A percentile compares a stretch with the other conserved stretches of the same genome.
phyloP scores from a whole-genome alignment of 1,140 invertebrate species.

The Cardiocondyla obscurior region DNA sequence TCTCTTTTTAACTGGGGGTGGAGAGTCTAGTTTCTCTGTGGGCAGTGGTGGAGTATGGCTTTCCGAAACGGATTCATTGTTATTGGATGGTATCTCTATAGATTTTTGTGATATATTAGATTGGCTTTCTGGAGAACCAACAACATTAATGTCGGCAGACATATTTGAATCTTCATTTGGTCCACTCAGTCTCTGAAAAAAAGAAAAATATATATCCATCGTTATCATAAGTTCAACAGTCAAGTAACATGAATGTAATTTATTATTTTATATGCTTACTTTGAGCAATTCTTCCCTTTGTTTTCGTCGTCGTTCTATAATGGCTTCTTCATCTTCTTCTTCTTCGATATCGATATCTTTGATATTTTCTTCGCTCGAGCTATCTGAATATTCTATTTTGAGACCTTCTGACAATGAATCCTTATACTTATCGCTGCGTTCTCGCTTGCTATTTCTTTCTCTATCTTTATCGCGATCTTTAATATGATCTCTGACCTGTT shows the following conservation, averaged over 20 bases:
- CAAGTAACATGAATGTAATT: background rate
- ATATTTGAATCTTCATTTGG: slow-evolving; percentile 87
- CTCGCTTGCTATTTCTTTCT: slow-evolving; percentile 82
- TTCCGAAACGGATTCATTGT: slow-evolving; percentile 79
- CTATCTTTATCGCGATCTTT: slow-evolving; percentile 80
- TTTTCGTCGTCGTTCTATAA: slow-evolving; percentile 95
- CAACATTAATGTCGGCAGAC: slow-evolving; percentile 77
- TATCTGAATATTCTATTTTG: slow-evolving; percentile 86
- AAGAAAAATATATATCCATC: background rate
- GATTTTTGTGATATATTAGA: slow-evolving; percentile 77
- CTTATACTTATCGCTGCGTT: slow-evolving; percentile 88
- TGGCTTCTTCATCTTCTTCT: slow-evolving; percentile 97
- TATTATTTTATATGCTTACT: no score
- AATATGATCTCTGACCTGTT: slow-evolving; percentile 53
- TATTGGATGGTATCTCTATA: slow-evolving; percentile 75
- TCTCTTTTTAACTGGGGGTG: slow-evolving; percentile 72
- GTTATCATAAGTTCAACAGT: background rate
- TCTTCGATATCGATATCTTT: slow-evolving; percentile 91
- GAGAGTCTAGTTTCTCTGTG: slow-evolving; percentile 72
- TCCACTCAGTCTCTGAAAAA: slow-evolving; percentile 85
- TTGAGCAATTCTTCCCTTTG: slow-evolving; percentile 95
- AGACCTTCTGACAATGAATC: slow-evolving; percentile 94
- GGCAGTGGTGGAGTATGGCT: slow-evolving; percentile 82
- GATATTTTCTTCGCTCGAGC: slow-evolving; percentile 88
- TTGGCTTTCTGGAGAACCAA: slow-evolving; percentile 76